Percentiles rank a stretch among this genome's conserved stretches.
These are phyloP conservation scores for Caenorhabditis sp. DNA, from an alignment of 2,888 invertebrate genomes.

Conservation along the genomic window DNA sequence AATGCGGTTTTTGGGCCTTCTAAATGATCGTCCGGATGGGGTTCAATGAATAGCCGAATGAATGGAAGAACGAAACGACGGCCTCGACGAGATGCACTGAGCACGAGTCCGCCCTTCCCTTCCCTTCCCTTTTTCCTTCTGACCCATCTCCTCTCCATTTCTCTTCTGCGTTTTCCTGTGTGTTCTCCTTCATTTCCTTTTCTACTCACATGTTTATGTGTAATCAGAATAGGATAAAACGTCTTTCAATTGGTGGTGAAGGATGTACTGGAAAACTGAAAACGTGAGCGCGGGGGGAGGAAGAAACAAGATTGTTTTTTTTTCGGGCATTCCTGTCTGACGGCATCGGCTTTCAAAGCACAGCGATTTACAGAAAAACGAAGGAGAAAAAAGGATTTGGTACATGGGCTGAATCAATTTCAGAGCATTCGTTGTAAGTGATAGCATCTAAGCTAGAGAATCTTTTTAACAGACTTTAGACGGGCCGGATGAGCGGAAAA, in stretches of 20 bases:
- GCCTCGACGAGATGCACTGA: constrained; percentile 45
- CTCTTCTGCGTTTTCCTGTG: constrained; percentile 19
- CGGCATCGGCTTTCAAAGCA: too few relatives aligned
- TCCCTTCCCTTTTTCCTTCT: constrained; percentile 17
- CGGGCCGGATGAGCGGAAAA: too few relatives aligned
- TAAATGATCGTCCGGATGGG: constrained; percentile 7
- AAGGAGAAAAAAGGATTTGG: neutral
- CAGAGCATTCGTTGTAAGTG: too few relatives aligned
- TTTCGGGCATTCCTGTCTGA: too few relatives aligned
- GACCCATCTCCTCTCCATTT: constrained; percentile 22
- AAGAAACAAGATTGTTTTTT: constrained; percentile 23
- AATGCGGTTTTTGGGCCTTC: constrained; percentile 7
- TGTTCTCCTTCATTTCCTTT: constrained; percentile 35
- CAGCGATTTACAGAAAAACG: neutral
- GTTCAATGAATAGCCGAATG: constrained; percentile 47
- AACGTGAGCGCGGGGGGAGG: constrained; percentile 2
- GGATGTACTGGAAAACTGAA: neutral
- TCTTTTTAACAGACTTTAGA: too few relatives aligned
- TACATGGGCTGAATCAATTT: too few relatives aligned
- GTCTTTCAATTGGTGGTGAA: constrained; percentile 34
- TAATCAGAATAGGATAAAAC: constrained; percentile 43
- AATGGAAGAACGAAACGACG: constrained; percentile 45
- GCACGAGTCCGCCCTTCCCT: constrained; percentile 23
- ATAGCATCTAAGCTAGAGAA: too few relatives aligned
- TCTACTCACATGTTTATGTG: constrained; percentile 38